phyloP scores from a whole-genome alignment of 2,888 invertebrate species.

The Pollenia amentaria region DNA sequence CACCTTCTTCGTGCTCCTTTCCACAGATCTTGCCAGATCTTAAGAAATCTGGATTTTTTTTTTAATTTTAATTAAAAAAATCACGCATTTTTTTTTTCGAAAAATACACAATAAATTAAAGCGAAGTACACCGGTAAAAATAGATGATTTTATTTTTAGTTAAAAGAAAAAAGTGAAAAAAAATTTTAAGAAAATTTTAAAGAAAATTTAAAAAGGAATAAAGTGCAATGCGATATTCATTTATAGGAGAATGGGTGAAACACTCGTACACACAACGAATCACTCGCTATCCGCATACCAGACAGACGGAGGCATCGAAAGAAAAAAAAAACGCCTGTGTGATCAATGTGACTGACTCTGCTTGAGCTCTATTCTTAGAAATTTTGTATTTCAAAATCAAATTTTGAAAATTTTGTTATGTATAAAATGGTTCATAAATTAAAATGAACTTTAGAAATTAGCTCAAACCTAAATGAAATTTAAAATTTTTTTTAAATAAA shows the following conservation, averaged over 20 bases:
- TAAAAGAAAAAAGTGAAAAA: slow-evolving; percentile 31
- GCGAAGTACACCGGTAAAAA: slow-evolving; percentile 53
- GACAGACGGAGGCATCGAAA: slow-evolving; percentile 8
- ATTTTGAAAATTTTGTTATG: slow-evolving; percentile 32
- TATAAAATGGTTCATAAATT: slow-evolving; percentile 9
- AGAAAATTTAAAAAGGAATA: slow-evolving; percentile 7
- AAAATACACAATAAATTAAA: slow-evolving; percentile 7
- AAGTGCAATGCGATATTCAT: slow-evolving; percentile 66
- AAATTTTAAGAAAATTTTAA: slow-evolving; percentile 25
- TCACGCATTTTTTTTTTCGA: slow-evolving; percentile 17
- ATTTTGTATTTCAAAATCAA: slow-evolving; percentile 50
- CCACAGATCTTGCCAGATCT: neutral
- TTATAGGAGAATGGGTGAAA: slow-evolving; percentile 10
- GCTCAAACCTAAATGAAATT: neutral
- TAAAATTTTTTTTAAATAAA: slow-evolving; percentile 9
- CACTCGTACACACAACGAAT: neutral
- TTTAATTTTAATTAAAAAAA: neutral
- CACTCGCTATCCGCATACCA: neutral
- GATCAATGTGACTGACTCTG: slow-evolving; percentile 8
- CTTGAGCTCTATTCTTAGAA: slow-evolving; percentile 60
- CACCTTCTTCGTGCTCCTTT: neutral
- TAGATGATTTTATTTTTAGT: slow-evolving; percentile 70
- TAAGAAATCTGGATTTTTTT: slow-evolving; percentile 30
- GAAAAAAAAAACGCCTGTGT: slow-evolving; percentile 1
- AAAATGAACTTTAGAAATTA: neutral